Percentiles rank a stretch among this genome's conserved stretches.
phyloP scores from a whole-genome alignment of 2,888 invertebrate species.

The Perithous albicinctus region DNA sequence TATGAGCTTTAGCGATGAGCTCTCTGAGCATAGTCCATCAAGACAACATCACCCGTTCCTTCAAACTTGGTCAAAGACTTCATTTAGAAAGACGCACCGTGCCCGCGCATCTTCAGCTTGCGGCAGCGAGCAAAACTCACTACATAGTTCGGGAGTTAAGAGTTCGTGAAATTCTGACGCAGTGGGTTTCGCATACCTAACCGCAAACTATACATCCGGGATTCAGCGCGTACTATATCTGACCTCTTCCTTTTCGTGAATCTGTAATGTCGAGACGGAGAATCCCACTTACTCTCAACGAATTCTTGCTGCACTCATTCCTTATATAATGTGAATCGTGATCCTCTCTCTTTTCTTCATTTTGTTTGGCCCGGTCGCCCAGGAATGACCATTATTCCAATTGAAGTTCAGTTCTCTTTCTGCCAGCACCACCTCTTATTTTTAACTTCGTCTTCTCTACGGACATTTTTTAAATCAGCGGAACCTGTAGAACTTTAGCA shows the following conservation, averaged over 20 bases:
- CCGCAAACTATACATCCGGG: conserved; percentile 26
- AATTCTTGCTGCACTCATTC: conserved; percentile 7
- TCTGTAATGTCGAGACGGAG: conserved; percentile 20
- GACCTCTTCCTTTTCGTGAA: conserved; percentile 16
- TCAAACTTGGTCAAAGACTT: conserved; percentile 57
- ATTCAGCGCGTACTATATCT: conserved; percentile 20
- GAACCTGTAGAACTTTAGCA: background rate
- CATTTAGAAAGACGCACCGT: conserved; percentile 47
- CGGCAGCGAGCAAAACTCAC: conserved; percentile 4
- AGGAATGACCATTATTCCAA: background rate
- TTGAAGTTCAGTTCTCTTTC: background rate
- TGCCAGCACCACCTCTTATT: background rate
- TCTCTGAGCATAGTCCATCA: conserved; percentile 5
- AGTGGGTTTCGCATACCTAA: conserved; percentile 43
- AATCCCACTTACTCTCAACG: background rate
- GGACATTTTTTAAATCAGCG: background rate
- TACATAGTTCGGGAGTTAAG: conserved; percentile 44
- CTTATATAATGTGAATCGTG: background rate
- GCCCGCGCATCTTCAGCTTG: conserved; percentile 17
- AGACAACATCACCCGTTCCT: conserved; percentile 47
- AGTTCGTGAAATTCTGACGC: conserved; percentile 55
- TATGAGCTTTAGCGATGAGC: conserved; percentile 7
- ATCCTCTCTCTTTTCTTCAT: background rate
- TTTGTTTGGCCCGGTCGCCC: background rate
- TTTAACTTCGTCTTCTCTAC: background rate